Conservation (phyloP, 2,888 invertebrate species). For the Ephialtes manifestator region DNA sequence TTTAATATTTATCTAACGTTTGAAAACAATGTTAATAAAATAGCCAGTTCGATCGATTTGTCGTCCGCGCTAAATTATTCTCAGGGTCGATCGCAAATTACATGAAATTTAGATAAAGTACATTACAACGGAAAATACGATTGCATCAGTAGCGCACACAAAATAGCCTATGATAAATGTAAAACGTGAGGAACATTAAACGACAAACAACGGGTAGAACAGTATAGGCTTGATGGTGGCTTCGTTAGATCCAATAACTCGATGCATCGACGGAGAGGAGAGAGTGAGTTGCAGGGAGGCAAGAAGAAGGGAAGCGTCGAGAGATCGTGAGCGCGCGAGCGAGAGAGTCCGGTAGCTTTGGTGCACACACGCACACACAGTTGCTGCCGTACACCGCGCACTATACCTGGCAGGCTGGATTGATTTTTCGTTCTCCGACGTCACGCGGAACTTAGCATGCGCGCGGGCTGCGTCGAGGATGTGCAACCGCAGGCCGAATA, state of each 20-base stretch:
- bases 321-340: constrained; percentile 26
- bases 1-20: neutral
- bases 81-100: neutral
- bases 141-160: neutral
- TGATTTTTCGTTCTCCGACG: constrained; percentile 82
- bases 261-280: constrained; percentile 63
- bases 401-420: constrained; percentile 77
- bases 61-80: neutral
- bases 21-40: neutral
- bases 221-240: constrained; percentile 48
- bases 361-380: constrained; percentile 58
- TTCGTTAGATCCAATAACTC: constrained; percentile 64
- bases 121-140: neutral
- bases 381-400: constrained; percentile 69
- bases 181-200: constrained; percentile 34
- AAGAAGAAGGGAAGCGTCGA: constrained; percentile 5
- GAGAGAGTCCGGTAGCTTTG: constrained; percentile 42
- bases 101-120: neutral
- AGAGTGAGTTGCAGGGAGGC: constrained; percentile 4
- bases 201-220: constrained; percentile 42
- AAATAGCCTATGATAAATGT: constrained; percentile 34
- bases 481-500: constrained; percentile 57
- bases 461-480: constrained; percentile 74
- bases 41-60: neutral
- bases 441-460: constrained; percentile 78